These are phyloP conservation scores for Plutomurus gul DNA, from an alignment of 1,140 invertebrate species.

Conservation along the genomic window DNA sequence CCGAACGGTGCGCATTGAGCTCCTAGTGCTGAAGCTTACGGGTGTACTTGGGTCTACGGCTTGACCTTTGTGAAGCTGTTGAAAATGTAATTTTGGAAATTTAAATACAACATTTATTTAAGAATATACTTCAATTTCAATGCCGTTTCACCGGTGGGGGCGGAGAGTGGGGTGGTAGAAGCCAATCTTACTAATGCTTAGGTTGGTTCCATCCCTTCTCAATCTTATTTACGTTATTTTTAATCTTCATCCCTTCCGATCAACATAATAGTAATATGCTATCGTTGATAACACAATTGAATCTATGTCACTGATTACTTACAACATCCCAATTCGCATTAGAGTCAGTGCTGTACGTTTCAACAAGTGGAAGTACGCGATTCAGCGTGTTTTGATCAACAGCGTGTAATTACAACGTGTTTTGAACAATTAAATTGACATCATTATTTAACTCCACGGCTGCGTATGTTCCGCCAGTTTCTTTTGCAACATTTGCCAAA, in stretches of 20 bases:
- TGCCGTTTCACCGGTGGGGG: too few relatives aligned
- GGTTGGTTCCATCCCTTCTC: too few relatives aligned
- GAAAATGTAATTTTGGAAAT: neutral
- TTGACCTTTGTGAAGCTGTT: neutral
- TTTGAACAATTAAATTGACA: neutral
- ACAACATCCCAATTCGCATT: neutral
- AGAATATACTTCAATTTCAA: too few relatives aligned
- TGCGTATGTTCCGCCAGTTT: neutral
- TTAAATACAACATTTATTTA: too few relatives aligned
- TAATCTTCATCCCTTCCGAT: too few relatives aligned
- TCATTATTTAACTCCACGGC: neutral
- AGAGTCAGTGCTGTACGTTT: neutral
- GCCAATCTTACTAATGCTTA: too few relatives aligned
- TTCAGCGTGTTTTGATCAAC: too few relatives aligned
- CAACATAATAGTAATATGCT: too few relatives aligned
- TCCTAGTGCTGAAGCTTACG: neutral
- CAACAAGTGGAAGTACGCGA: neutral
- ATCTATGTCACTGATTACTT: neutral
- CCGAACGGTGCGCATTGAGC: neutral
- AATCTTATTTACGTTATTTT: too few relatives aligned
- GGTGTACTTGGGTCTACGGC: neutral
- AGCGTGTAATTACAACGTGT: too few relatives aligned
- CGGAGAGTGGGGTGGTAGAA: too few relatives aligned
- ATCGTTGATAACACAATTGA: too few relatives aligned
- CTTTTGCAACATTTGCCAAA: neutral